These are phyloP conservation scores for Pinna nobilis DNA, from an alignment of 1,140 invertebrate species.

Conservation along the genomic window DNA sequence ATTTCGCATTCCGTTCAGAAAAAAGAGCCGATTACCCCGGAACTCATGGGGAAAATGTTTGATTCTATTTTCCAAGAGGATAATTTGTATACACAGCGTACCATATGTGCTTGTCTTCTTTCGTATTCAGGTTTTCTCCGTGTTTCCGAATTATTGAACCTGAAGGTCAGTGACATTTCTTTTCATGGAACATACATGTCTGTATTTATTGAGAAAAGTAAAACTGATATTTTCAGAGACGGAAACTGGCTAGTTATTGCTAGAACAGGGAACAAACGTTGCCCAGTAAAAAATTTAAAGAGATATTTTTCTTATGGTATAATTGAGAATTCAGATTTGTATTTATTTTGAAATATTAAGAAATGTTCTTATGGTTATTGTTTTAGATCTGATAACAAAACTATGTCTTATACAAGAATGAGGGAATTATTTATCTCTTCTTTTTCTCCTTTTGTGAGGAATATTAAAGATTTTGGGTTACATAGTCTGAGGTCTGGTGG, in stretches of 20 bases:
- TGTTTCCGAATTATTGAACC: slow-evolving; percentile 26
- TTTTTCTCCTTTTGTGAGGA: background rate
- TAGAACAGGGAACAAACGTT: slow-evolving; percentile 5
- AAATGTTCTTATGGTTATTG: background rate
- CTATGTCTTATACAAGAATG: slow-evolving; percentile 14
- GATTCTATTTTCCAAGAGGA: background rate
- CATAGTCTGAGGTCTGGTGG: slow-evolving; percentile 10
- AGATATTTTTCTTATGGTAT: background rate
- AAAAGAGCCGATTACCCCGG: slow-evolving; percentile 15
- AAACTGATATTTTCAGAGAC: slow-evolving; percentile 25
- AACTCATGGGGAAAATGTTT: slow-evolving; percentile 15
- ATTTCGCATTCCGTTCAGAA: background rate
- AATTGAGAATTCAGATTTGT: background rate
- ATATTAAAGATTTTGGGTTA: slow-evolving; percentile 9
- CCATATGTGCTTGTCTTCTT: slow-evolving; percentile 24
- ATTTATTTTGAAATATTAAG: background rate
- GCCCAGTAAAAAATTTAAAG: slow-evolving; percentile 27
- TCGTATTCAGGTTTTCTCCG: slow-evolving; percentile 20
- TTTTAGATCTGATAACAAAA: background rate
- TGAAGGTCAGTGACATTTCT: background rate
- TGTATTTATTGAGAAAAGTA: slow-evolving; percentile 22
- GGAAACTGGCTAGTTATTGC: slow-evolving; percentile 23
- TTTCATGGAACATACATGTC: slow-evolving; percentile 10
- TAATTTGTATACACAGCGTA: slow-evolving; percentile 11
- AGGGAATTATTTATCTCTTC: background rate